Base-by-base conservation (phyloP, 1,140 invertebrate genomes). In the Aphaenogaster ashmeadi region DNA sequence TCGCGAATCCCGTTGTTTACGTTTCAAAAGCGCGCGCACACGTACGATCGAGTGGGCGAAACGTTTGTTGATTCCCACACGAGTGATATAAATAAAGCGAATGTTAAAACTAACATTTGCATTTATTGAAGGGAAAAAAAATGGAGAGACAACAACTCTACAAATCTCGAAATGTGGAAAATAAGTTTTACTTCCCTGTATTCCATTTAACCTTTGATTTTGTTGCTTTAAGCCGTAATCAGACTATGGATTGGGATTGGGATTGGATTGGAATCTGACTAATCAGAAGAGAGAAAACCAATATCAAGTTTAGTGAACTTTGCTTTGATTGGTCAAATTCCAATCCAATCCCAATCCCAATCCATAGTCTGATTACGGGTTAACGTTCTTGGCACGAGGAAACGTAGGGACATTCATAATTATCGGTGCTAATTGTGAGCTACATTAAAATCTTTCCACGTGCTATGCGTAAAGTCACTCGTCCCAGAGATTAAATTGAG, bases 1-100 rank as follows among this genome's bases (percentile, higher is more conserved):
- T 62, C 54, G 69, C 54, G 69, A 84, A 84, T 84, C 54, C 64
- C 27, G 38, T n/a, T 84, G 69, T 84, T 84, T 84, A 84, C 69
- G 67, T 60, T 74, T 84, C 69, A 11, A 33, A 62, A 47, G 15
- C 58, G 38, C 74, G 38, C 74, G 50, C 36, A 5, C 33, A 33
- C 18, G n/a, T 2, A 15, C 21, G 21, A 44, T 44, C 41, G 66
- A 69, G 77, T 79, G 9, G 27, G 77, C 58, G 54, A 79, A 79
- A 38, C 41, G 58, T 36, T 79, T 33, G 56, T 62, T 41, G 72
- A 60, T 75, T 64, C 21, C n/a, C n/a, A 27, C 4, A 15, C 2
- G 9, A 47, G 1, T 9, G 41, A 33, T 47, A 64, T 62, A 78
- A 47, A 44, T 36, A 78, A 64, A 78, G 15, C 52, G 6, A 13